Conservation (phyloP, 2,113 vertebrate species). For the Delphinus delphis region DNA sequence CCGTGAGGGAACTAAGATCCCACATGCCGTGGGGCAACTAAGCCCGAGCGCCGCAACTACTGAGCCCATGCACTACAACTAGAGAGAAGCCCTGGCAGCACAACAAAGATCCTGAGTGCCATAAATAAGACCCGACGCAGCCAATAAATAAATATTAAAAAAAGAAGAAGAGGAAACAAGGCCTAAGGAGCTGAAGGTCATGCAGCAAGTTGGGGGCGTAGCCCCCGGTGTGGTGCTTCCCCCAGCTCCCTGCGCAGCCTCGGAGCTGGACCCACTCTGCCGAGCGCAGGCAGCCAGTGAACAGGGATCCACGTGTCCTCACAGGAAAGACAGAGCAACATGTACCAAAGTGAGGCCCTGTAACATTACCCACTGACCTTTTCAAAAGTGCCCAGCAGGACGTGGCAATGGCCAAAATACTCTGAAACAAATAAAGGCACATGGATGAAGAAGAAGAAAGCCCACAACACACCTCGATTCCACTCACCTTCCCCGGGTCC, state of each 20-base stretch:
- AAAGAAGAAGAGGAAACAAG: not conserved
- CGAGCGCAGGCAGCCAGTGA: not conserved
- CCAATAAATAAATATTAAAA: too few species aligned
- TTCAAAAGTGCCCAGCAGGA: constrained; percentile 96
- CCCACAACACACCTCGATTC: rapidly evolving
- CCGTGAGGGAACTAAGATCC: too few species aligned
- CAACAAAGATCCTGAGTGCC: too few species aligned
- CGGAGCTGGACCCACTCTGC: not conserved
- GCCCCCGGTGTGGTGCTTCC: not conserved
- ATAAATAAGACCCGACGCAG: too few species aligned
- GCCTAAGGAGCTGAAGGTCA: not conserved
- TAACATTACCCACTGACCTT: constrained; percentile 86
- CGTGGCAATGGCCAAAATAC: constrained; percentile 94
- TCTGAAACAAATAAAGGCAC: constrained; percentile 85
- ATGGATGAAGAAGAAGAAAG: not conserved
- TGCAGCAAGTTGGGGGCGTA: not conserved
- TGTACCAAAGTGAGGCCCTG: rapidly evolving
- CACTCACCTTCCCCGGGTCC: not conserved
- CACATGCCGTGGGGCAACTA: too few species aligned
- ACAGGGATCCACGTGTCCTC: rapidly evolving
- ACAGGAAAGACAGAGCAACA: rapidly evolving
- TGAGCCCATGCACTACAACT: too few species aligned
- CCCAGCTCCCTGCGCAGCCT: not conserved
- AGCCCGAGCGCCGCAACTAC: too few species aligned
- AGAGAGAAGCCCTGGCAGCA: too few species aligned